phyloP scores from a whole-genome alignment of 2,797 vertebrate genomes.

The Poeciliopsis gracilis region DNA sequence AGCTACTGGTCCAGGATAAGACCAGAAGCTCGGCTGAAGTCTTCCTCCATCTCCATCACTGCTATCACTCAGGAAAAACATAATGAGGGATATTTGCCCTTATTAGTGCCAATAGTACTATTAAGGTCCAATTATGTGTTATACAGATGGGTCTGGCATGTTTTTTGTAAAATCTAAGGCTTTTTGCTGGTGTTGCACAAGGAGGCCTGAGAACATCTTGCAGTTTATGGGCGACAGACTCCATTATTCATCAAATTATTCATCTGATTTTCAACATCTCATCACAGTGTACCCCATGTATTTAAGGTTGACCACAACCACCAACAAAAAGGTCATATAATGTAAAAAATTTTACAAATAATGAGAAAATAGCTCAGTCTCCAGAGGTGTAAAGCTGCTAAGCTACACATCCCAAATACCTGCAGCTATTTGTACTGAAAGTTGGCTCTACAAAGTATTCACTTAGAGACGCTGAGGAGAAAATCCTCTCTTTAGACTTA shows the following conservation, averaged over 20 bases:
- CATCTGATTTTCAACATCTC: not conserved
- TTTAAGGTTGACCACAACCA: not conserved
- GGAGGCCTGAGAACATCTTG: conserved; percentile 9
- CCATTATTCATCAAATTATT: not conserved
- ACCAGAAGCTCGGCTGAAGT: conserved; percentile 25
- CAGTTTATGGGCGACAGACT: not conserved
- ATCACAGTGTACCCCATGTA: not conserved
- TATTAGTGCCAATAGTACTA: conserved; percentile 77
- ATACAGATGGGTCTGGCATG: conserved; percentile 64
- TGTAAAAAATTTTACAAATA: not conserved
- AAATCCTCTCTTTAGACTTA: not conserved
- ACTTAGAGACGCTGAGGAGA: not conserved
- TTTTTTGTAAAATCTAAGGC: conserved; percentile 44
- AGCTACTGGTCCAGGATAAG: conserved; percentile 19
- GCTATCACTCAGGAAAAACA: conserved; percentile 71
- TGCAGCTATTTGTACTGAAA: not conserved
- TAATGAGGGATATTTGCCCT: conserved; percentile 79
- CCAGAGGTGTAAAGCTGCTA: not conserved
- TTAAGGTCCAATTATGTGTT: conserved; percentile 71
- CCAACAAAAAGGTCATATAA: not conserved
- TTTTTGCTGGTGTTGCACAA: conserved; percentile 41
- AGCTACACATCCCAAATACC: not conserved
- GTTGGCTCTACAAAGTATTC: not conserved
- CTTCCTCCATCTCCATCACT: conserved; percentile 29
- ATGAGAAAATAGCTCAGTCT: not conserved